phyloP scores from a whole-genome alignment of 1,140 invertebrate genomes.

The Macrotrachela quadricornifera region DNA sequence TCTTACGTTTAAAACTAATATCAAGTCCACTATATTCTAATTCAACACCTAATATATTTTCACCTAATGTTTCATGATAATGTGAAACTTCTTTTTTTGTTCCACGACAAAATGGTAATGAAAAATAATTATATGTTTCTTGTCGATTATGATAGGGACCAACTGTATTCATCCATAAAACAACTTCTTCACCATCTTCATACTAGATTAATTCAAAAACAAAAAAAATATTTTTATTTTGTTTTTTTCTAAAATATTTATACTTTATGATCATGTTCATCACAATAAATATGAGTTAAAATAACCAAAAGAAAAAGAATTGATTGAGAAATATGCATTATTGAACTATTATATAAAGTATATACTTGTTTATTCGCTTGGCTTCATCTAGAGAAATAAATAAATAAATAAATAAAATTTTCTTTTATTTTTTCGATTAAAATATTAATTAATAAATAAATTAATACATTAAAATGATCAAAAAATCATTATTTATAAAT shows the following conservation, averaged over 20 bases:
- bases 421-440: no score
- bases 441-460: no score
- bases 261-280: not conserved
- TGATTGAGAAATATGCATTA: no score
- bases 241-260: not conserved
- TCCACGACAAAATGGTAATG: constrained; percentile 85
- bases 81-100: constrained; percentile 71
- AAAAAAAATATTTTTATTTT: not conserved
- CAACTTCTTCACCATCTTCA: constrained; percentile 73
- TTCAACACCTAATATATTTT: constrained; percentile 88
- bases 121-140: constrained; percentile 95
- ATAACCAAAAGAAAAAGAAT: no score
- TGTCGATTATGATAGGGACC: constrained; percentile 96
- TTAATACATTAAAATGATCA: no score
- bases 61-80: constrained; percentile 95
- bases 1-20: constrained; percentile 54
- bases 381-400: no score
- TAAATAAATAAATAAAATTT: no score
- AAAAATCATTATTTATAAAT: no score
- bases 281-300: no score
- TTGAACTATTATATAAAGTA: no score
- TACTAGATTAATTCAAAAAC: constrained; percentile 36
- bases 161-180: constrained; percentile 99
- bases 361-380: no score
- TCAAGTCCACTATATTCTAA: constrained; percentile 86